These are phyloP conservation scores for Leptinotarsa haldemani DNA, from an alignment of 2,888 invertebrate species.

Conservation along the genomic window DNA sequence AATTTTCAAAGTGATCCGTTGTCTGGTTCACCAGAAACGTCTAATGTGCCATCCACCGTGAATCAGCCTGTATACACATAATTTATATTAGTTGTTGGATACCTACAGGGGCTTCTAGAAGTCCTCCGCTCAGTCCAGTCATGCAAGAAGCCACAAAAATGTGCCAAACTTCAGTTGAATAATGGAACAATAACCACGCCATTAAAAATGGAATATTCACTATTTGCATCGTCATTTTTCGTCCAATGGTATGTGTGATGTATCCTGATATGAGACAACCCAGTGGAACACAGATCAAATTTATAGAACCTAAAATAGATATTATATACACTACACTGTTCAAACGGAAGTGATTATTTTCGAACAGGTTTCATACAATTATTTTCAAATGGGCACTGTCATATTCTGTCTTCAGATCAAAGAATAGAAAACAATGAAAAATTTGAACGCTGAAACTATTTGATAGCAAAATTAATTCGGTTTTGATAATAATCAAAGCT, in stretches of 20 bases:
- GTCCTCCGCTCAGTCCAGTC: conserved; percentile 81
- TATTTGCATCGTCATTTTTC: conserved; percentile 80
- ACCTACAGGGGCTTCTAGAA: conserved; percentile 84
- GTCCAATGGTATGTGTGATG: conserved; percentile 77
- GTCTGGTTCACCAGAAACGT: too few relatives aligned
- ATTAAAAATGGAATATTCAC: conserved; percentile 79
- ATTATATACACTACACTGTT: neutral
- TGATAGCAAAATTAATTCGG: too few relatives aligned
- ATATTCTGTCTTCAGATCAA: too few relatives aligned
- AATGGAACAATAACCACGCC: conserved; percentile 81
- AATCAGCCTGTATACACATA: neutral
- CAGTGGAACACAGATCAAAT: conserved; percentile 82
- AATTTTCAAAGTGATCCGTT: too few relatives aligned
- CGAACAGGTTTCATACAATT: too few relatives aligned
- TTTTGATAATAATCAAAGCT: too few relatives aligned
- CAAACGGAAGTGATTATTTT: neutral
- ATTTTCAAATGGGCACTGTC: too few relatives aligned
- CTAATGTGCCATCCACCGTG: too few relatives aligned
- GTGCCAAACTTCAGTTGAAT: conserved; percentile 72
- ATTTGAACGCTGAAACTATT: too few relatives aligned
- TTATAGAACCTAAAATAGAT: conserved; percentile 74
- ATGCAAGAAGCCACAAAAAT: conserved; percentile 78
- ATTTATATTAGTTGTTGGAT: neutral
- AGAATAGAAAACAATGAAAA: too few relatives aligned
- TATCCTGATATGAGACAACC: conserved; percentile 82